A percentile compares a stretch with the other conserved stretches of the same genome.
Evolutionary conservation across 2,113 vertebrate species (phyloP).

Genomic region (Caracal caracal): DNA sequence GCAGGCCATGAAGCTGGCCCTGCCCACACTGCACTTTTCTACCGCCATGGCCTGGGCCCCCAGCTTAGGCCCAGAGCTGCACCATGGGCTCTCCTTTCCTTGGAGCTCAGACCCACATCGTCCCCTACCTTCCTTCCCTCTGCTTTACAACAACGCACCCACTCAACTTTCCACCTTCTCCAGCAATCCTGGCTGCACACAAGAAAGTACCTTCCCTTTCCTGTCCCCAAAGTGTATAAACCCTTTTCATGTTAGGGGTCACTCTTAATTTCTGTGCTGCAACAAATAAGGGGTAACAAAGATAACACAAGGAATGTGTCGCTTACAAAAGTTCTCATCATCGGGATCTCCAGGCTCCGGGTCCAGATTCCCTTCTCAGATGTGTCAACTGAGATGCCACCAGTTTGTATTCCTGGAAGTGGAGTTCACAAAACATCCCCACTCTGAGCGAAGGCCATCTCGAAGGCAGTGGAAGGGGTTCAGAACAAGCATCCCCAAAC

Average conservation of each 20-base stretch:
- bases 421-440: background rate
- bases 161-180: background rate
- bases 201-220: background rate
- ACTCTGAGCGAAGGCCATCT: background rate
- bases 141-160: background rate
- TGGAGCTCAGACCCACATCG: background rate
- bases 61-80: background rate
- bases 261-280: background rate
- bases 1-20: background rate
- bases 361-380: background rate
- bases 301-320: background rate
- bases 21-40: background rate
- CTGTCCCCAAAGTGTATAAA: background rate
- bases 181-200: background rate
- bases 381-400: background rate
- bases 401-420: background rate
- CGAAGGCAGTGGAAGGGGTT: background rate
- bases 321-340: background rate
- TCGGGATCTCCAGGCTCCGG: background rate
- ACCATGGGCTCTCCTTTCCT: no score
- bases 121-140: background rate
- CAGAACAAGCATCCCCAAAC: background rate
- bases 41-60: background rate
- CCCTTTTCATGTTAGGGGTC: background rate
- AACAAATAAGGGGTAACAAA: background rate